Conservation (phyloP, 2,113 vertebrate species). For the Sebastes schlegelii region DNA sequence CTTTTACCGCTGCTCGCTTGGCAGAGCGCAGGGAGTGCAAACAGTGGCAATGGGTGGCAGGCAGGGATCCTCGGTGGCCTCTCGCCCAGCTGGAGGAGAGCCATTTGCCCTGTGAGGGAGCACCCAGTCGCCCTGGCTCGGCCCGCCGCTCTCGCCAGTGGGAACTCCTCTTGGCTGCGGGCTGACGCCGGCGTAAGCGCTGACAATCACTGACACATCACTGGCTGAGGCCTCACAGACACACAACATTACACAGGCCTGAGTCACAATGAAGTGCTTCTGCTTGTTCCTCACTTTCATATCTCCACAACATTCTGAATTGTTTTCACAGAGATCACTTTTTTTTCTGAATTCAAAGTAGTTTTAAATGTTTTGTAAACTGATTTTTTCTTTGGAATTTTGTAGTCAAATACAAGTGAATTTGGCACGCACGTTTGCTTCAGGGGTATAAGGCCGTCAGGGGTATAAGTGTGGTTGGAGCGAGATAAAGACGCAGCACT, state of each 20-base stretch:
- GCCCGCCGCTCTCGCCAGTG: slow-evolving; percentile 64
- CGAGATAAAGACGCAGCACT: slow-evolving; percentile 62
- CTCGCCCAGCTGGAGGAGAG: slow-evolving; percentile 80
- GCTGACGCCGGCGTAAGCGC: slow-evolving; percentile 47
- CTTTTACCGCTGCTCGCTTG: slow-evolving; percentile 62
- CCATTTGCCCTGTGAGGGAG: slow-evolving; percentile 75
- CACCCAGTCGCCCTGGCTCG: slow-evolving; percentile 73
- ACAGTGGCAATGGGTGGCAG: slow-evolving; percentile 75
- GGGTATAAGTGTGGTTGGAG: slow-evolving; percentile 40
- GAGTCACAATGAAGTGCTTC: slow-evolving; percentile 16
- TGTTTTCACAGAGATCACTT: slow-evolving; percentile 16
- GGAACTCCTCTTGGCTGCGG: slow-evolving; percentile 79
- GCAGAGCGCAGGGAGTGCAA: slow-evolving; percentile 69
- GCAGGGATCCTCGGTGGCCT: slow-evolving; percentile 76
- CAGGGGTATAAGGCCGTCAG: slow-evolving; percentile 12
- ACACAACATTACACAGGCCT: slow-evolving; percentile 36
- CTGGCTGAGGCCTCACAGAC: slow-evolving; percentile 54
- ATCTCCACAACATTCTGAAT: background rate
- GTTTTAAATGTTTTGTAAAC: slow-evolving; percentile 20
- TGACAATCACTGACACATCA: slow-evolving; percentile 73
- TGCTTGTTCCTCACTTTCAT: background rate
- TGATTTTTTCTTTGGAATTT: slow-evolving; percentile 36
- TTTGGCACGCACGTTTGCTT: slow-evolving; percentile 18
- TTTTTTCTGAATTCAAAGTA: slow-evolving; percentile 21
- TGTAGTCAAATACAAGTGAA: background rate